Percentiles rank a stretch among this genome's conserved stretches.
These are phyloP conservation scores for Acyrthosiphon pisum DNA, from an alignment of 1,140 invertebrate species.

Conservation along the genomic window DNA sequence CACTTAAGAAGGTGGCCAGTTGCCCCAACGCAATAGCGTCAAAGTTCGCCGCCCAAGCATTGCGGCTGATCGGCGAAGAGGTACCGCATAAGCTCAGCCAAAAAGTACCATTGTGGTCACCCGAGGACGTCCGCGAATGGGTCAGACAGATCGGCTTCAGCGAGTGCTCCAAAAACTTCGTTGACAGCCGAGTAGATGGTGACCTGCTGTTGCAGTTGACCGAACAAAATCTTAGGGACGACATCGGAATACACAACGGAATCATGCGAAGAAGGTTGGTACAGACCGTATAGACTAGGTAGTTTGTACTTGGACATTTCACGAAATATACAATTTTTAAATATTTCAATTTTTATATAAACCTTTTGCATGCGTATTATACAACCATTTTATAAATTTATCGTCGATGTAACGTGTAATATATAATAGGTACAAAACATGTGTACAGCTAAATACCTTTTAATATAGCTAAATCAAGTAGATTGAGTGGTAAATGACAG, in stretches of 20 bases:
- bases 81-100: slow-evolving; percentile 97
- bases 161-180: slow-evolving; percentile 82
- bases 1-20: slow-evolving; percentile 94
- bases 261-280: slow-evolving; percentile 84
- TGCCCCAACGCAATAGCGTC: slow-evolving; percentile 98
- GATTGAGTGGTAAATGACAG: too few relatives aligned
- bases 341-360: not conserved
- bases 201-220: slow-evolving; percentile 93
- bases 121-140: slow-evolving; percentile 96
- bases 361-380: not conserved
- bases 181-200: slow-evolving; percentile 94
- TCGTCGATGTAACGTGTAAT: too few relatives aligned
- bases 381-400: not conserved
- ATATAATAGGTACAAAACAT: too few relatives aligned
- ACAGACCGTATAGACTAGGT: not conserved
- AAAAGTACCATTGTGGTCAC: slow-evolving; percentile 97
- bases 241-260: slow-evolving; percentile 92
- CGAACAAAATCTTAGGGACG: slow-evolving; percentile 89
- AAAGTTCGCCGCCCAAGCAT: slow-evolving; percentile 94
- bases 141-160: slow-evolving; percentile 95
- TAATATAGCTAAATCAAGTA: too few relatives aligned
- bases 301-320: not conserved
- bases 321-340: not conserved
- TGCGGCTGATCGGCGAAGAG: slow-evolving; percentile 94
- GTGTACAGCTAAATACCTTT: too few relatives aligned